phyloP scores from a whole-genome alignment of 35 echinoderm and acorn worm species.

The Acanthaster planci region DNA sequence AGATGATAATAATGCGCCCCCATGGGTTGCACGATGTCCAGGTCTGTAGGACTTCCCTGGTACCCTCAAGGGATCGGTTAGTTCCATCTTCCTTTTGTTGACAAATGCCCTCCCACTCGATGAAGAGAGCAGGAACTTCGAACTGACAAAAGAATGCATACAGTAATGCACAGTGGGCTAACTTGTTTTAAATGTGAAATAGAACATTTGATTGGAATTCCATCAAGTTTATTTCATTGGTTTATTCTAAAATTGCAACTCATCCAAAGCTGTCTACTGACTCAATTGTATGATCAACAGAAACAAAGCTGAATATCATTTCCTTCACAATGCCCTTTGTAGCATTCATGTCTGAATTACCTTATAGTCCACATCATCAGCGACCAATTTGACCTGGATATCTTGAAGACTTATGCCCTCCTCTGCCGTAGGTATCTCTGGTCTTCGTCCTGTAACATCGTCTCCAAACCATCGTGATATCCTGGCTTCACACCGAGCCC shows the following conservation, averaged over 20 bases:
- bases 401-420: conserved; percentile 37
- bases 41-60: conserved; percentile 9
- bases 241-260: no score
- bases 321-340: no score
- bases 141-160: conserved; percentile 44
- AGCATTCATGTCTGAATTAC: conserved; percentile 26
- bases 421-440: background rate
- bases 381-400: background rate
- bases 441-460: background rate
- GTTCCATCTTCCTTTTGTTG: background rate
- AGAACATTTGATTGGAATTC: no score
- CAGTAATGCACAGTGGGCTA: background rate
- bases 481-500: conserved; percentile 3
- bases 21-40: conserved; percentile 39
- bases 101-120: conserved; percentile 40
- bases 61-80: background rate
- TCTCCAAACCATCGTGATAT: conserved; percentile 43
- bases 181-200: background rate
- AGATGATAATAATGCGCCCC: conserved; percentile 51
- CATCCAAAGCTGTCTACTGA: no score
- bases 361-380: conserved; percentile 40
- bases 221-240: no score
- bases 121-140: conserved; percentile 59
- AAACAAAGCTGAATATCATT: no score
- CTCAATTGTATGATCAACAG: no score